Evolutionary conservation across 2,797 vertebrate species (phyloP), one percentile per base, ranked within the genome.

Genomic region (Eospalax fontanierii): DNA sequence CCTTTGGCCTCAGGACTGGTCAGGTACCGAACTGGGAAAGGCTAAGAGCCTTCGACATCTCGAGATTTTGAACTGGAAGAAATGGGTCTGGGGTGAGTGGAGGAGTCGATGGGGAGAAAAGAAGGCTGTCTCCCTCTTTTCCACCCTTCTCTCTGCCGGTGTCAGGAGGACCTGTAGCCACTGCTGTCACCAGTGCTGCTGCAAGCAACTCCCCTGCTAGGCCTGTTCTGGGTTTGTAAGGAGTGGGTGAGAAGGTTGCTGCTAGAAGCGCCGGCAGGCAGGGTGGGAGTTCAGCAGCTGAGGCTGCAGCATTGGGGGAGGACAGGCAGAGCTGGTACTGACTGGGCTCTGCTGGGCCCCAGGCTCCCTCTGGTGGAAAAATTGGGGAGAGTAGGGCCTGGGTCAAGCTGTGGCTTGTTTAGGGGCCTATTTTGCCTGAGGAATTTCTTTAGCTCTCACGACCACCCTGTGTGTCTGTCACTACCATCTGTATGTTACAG

Each of bases 251-350:
- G 95, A 88, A 96, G 93, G 43, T 95, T 96, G 93, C 93, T 18
- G 19, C 81, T 88, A 86, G 87, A 96, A 97, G 97, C 86, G 89
- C 75, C 76, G 95, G 97, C 94, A 92, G 95, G 96, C 96, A 89
- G 96, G 96, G 96, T 96, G 95, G 97, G 96, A 95, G 95, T 95
- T 96, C 68, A 92, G 89, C 95, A 96, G 97, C 94, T 89, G 89
- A 96, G 94, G 95, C 95, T 97, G 97, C 96, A 95, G 96, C 93
- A 94, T 89, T 96, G 95, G 97, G 95, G 96, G 97, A 94, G 93
- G 94, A 91, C 93, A 73, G 89, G 95, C 95, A 83, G 73, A 91
- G 78, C 87, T 46, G 75, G 59, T 89, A 94, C 74, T 63, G 74
- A 70, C 93, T 90, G 88, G 90, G 92, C 38, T 74, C 87, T 95